Evolutionary conservation across 2,113 vertebrate species (phyloP).

Genomic region (Plestiodon gilberti): DNA sequence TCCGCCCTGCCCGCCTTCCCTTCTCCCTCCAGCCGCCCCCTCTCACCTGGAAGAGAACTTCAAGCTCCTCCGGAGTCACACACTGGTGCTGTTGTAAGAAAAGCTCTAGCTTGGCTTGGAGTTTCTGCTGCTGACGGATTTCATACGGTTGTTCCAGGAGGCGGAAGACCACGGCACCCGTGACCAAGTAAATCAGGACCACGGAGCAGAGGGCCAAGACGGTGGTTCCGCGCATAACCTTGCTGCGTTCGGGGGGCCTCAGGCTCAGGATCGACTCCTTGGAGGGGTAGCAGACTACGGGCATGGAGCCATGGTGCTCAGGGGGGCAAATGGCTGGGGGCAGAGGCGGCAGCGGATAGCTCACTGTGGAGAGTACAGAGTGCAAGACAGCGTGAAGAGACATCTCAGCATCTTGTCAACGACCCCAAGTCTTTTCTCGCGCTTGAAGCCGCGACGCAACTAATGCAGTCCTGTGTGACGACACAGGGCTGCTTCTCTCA

Average conservation of each 20-base stretch:
- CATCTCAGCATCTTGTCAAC: no score
- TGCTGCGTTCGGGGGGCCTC: conserved; percentile 1
- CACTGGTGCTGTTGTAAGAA: conserved; percentile 83
- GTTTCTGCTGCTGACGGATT: conserved; percentile 63
- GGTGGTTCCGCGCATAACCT: conserved; percentile 83
- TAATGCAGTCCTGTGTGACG: no score
- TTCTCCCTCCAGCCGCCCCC: no score
- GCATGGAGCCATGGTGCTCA: conserved; percentile 16
- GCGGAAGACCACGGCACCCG: conserved; percentile 87
- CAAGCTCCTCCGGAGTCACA: conserved; percentile 73
- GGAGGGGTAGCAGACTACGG: conserved; percentile 67
- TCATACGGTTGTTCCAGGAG: conserved; percentile 84
- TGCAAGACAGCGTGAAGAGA: no score
- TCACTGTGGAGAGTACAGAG: conserved; percentile 14
- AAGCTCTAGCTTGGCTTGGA: conserved; percentile 60
- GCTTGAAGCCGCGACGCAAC: no score
- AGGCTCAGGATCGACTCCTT: conserved; percentile 74
- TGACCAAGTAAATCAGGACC: conserved; percentile 87
- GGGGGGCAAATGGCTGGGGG: not conserved
- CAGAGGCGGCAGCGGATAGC: not conserved
- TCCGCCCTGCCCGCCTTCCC: not conserved
- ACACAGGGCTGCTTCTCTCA: no score
- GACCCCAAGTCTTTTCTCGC: no score
- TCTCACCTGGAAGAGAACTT: conserved; percentile 80
- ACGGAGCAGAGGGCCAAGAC: conserved; percentile 82